phyloP scores from a whole-genome alignment of 1,140 invertebrate genomes.

The Acromyrmex charruanus region DNA sequence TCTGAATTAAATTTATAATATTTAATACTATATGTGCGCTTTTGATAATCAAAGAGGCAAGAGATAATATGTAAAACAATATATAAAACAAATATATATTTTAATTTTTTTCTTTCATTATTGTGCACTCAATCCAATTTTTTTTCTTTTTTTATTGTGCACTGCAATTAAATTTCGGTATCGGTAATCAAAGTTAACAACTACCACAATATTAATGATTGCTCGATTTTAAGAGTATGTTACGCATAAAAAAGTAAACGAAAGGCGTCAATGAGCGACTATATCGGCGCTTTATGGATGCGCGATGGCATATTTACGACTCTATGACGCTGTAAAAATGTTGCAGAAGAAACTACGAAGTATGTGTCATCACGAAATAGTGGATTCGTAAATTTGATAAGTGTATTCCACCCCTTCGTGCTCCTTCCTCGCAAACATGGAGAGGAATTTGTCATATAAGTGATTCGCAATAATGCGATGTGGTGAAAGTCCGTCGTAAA shows the following conservation, averaged over 20 bases:
- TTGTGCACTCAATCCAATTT: not conserved
- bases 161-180: constrained; percentile 23
- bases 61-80: constrained; percentile 10
- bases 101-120: not conserved
- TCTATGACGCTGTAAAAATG: constrained; percentile 27
- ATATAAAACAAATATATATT: not conserved
- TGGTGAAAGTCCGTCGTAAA: not conserved
- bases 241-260: not conserved
- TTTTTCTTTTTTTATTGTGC: not conserved
- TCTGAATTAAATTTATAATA: constrained; percentile 6
- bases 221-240: not conserved
- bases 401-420: not conserved
- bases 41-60: not conserved
- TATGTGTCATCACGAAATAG: constrained; percentile 33
- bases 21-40: not conserved
- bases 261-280: constrained; percentile 14
- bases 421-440: not conserved
- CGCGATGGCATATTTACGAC: constrained; percentile 48
- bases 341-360: not conserved
- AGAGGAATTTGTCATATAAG: constrained; percentile 33
- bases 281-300: constrained; percentile 39
- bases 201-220: not conserved
- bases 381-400: constrained; percentile 63
- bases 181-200: constrained; percentile 29
- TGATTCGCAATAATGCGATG: constrained; percentile 42